These are phyloP conservation scores for Syngnathus acus DNA, from an alignment of 2,797 vertebrate species.

Conservation along the genomic window DNA sequence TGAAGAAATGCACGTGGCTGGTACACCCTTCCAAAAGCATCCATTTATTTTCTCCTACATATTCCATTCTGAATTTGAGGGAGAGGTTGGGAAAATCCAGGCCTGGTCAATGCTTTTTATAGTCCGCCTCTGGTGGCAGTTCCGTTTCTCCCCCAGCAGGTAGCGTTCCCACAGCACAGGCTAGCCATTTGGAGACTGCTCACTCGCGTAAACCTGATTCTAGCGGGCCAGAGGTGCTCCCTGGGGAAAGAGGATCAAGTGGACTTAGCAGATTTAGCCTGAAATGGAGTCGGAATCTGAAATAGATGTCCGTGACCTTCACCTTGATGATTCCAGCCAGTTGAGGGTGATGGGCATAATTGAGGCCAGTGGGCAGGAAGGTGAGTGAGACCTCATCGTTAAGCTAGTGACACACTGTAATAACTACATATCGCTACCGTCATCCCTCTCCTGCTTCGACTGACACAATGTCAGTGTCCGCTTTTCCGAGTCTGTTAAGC, in stretches of 20 bases:
- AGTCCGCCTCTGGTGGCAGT: neutral
- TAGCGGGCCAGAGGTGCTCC: neutral
- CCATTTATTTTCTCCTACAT: no score
- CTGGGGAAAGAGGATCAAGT: constrained; percentile 3
- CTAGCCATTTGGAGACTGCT: neutral
- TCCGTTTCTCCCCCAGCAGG: neutral
- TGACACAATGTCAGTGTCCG: constrained; percentile 31
- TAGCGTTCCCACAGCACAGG: neutral
- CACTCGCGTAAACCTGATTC: neutral
- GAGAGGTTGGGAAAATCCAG: no score
- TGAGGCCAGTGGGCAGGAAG: constrained; percentile 10
- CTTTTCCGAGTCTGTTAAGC: constrained; percentile 56
- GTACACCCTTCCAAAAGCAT: no score
- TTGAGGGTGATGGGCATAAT: constrained; percentile 26
- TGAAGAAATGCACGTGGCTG: no score
- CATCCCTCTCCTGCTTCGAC: constrained; percentile 1
- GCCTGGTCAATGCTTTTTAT: neutral
- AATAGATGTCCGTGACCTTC: constrained; percentile 4
- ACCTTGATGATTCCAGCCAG: constrained; percentile 16
- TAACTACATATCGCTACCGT: constrained; percentile 48
- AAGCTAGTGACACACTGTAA: constrained; percentile 42
- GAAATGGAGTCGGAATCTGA: constrained; percentile 24
- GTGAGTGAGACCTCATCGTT: constrained; percentile 27
- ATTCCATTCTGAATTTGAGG: no score
- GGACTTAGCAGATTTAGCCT: constrained; percentile 4